A percentile compares a stretch with the other conserved stretches of the same genome.
Conservation (phyloP, 1,140 invertebrate genomes). For the Acromyrmex charruanus region DNA sequence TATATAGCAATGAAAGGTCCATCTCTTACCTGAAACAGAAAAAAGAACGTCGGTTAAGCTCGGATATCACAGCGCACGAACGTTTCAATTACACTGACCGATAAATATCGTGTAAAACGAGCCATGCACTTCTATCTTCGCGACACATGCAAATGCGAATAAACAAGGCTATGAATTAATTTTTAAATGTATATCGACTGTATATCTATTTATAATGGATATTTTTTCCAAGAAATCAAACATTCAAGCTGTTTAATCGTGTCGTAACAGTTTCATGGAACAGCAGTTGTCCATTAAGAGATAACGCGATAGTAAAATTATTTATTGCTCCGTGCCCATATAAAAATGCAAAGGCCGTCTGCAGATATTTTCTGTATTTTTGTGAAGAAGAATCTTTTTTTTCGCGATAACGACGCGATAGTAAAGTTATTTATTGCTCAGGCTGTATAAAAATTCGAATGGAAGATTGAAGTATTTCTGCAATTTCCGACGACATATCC, state of each 20-base stretch:
- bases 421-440: constrained; percentile 31
- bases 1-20: constrained; percentile 66
- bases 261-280: constrained; percentile 13
- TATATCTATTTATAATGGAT: background rate
- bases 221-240: constrained; percentile 1
- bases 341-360: background rate
- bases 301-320: constrained; percentile 47
- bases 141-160: constrained; percentile 28
- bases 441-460: constrained; percentile 15
- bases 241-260: constrained; percentile 5
- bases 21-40: constrained; percentile 82
- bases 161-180: background rate
- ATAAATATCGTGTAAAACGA: constrained; percentile 79
- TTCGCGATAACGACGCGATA: constrained; percentile 18
- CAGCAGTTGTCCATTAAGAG: constrained; percentile 52
- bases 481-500: constrained; percentile 30
- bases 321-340: background rate
- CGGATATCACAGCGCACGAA: constrained; percentile 77
- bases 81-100: constrained; percentile 80
- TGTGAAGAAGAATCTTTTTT: background rate
- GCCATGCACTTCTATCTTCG: constrained; percentile 44
- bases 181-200: background rate
- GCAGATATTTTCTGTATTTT: constrained; percentile 19
- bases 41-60: constrained; percentile 75
- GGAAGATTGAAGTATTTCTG: constrained; percentile 17